Conservation (phyloP, 2,113 vertebrate species). For the Cynopterus brachyotis region DNA sequence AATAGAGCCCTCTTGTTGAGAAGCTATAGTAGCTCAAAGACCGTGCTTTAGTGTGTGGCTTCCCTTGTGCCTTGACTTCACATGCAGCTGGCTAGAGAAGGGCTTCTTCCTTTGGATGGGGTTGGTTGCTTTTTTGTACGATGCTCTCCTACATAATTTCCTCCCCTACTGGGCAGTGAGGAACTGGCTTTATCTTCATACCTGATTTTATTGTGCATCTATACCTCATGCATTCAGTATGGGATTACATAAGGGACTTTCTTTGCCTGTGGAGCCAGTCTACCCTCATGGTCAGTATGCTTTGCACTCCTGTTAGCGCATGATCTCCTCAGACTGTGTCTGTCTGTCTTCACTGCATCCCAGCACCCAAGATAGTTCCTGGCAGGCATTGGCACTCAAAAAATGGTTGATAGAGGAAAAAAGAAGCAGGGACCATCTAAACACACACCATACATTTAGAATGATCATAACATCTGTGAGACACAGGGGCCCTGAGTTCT, state of each 20-base stretch:
- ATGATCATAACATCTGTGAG: neutral
- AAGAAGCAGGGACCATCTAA: neutral
- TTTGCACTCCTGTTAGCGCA: neutral
- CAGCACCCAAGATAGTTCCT: neutral
- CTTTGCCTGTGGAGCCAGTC: neutral
- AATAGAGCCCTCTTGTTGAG: too few species aligned
- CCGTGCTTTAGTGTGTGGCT: fast-evolving
- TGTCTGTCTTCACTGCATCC: neutral
- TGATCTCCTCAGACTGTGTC: neutral
- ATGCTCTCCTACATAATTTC: neutral
- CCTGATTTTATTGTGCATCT: neutral
- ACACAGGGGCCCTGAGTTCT: neutral
- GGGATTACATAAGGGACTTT: fast-evolving
- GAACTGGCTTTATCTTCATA: neutral
- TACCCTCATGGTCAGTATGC: fast-evolving
- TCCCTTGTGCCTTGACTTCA: neutral
- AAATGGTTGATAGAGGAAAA: neutral
- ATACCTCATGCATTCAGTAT: neutral
- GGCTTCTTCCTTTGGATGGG: neutral
- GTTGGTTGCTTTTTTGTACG: fast-evolving
- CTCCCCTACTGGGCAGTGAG: neutral
- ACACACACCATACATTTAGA: fast-evolving
- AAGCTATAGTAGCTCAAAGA: neutral
- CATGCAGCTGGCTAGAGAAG: neutral
- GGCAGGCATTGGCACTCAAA: neutral